Conservation (phyloP, 2,113 vertebrate species). For the Calypte anna region DNA sequence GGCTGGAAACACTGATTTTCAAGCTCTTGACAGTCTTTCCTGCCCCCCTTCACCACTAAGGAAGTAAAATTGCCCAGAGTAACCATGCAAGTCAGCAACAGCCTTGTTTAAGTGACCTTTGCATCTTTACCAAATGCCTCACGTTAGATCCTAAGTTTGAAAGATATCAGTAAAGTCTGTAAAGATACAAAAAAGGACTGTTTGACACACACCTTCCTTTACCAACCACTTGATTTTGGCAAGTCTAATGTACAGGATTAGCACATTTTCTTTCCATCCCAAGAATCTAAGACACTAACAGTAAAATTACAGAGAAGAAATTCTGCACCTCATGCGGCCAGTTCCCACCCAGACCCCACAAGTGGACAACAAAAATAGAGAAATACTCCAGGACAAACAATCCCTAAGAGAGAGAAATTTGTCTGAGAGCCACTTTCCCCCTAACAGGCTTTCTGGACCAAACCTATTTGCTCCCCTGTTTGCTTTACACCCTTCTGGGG, state of each 20-base stretch:
- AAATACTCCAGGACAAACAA: constrained; percentile 8
- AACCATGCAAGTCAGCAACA: constrained; percentile 6
- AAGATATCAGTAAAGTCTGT: neutral
- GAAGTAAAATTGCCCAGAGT: neutral
- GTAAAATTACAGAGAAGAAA: neutral
- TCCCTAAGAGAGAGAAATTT: neutral
- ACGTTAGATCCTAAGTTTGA: neutral
- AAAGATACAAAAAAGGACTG: neutral
- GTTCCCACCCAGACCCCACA: neutral
- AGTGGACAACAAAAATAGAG: neutral
- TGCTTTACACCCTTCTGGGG: neutral
- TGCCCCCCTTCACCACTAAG: neutral
- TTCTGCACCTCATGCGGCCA: neutral
- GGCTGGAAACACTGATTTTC: neutral
- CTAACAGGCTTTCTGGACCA: neutral
- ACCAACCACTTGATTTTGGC: neutral
- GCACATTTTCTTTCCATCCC: neutral
- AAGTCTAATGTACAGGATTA: neutral
- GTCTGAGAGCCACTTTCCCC: neutral
- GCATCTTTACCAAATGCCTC: neutral
- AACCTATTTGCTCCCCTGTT: neutral
- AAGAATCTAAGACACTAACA: neutral
- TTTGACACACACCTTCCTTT: neutral
- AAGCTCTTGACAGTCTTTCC: neutral
- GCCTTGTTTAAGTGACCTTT: constrained; percentile 10